Percentiles rank a stretch among this genome's conserved stretches.
Evolutionary conservation across 2,113 vertebrate genomes (phyloP).

Genomic region (Toxotes jaculatrix): DNA sequence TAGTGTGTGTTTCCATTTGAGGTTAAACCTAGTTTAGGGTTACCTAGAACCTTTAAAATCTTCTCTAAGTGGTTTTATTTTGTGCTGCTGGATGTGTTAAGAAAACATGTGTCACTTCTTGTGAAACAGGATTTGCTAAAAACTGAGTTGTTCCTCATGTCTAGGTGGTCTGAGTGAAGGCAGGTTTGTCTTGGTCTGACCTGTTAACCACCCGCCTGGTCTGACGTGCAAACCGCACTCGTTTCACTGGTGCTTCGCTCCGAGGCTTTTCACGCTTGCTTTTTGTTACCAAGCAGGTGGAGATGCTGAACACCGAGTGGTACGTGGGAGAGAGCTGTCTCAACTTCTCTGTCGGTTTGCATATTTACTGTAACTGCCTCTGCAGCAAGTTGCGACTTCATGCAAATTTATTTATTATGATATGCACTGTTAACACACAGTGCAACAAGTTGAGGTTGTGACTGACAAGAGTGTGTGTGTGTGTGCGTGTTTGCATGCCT

Average conservation of each 20-base stretch:
- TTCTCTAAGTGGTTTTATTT: background rate
- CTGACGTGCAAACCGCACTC: background rate
- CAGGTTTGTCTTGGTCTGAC: background rate
- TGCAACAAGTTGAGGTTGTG: background rate
- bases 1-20: slow-evolving; percentile 36
- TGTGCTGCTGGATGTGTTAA: background rate
- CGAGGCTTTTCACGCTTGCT: background rate
- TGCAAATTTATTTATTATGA: background rate
- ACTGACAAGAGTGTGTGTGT: background rate
- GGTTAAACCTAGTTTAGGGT: background rate
- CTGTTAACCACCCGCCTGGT: background rate
- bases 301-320: background rate
- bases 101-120: background rate
- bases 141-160: background rate
- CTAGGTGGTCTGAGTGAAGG: too few relatives aligned
- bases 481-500: background rate
- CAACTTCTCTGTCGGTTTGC: slow-evolving; percentile 36
- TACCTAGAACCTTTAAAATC: too few relatives aligned
- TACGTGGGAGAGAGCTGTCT: background rate
- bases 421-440: background rate
- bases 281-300: background rate
- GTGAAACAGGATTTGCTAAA: background rate
- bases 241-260: slow-evolving; percentile 36
- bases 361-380: slow-evolving; percentile 38
- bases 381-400: background rate